Evolutionary conservation across 1,140 invertebrate species (phyloP), one percentile per base, ranked within the genome.

Genomic region (Lysiphlebus fabarum): DNA sequence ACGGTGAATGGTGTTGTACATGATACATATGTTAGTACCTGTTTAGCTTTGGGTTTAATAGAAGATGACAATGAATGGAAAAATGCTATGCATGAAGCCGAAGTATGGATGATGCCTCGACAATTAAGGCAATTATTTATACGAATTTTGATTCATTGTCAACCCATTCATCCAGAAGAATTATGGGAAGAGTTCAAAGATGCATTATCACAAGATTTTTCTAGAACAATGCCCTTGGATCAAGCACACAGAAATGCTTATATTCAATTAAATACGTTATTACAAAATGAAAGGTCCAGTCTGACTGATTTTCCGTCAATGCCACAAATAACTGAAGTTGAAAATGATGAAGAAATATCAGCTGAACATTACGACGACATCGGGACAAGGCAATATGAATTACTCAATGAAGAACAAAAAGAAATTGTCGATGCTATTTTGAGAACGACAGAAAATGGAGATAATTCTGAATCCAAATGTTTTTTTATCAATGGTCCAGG

Each of bases 31-130:
- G 41, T 50, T n/a, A 45, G n/a, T 47, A 43, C 62, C 11, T 59
- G 53, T 53, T 53, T 63, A 41, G 43, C 58, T 38, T 56, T 56
- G 9, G 62, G 62, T 8, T 45, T 63, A 11, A 63, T 63, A 14
- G 62, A 63, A 56, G 57, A 63, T 53, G 58, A 63, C 40, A 47
- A 61, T 36, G 59, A 61, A 43, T 61, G 54, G 59, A 48, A 50
- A 44, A 8, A 45, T 34, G 54, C 59, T 12, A 56, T 61, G 45
- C 45, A 61, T 14, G 54, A 56, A 56, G 53, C 59, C 3, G 54
- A 48, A 45, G 41, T 56, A 9, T 59, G 50, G 50, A 59, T 59
- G 58, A 59, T 59, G 58, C 58, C 58, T 34, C 54, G 12, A 17
- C 42, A 56, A 47, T 47, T 56, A 14, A 17, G 43, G 8, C 44